A percentile compares a stretch with the other conserved stretches of the same genome.
phyloP scores from a whole-genome alignment of 2,888 invertebrate species.

The Zaprionus bogoriensis region DNA sequence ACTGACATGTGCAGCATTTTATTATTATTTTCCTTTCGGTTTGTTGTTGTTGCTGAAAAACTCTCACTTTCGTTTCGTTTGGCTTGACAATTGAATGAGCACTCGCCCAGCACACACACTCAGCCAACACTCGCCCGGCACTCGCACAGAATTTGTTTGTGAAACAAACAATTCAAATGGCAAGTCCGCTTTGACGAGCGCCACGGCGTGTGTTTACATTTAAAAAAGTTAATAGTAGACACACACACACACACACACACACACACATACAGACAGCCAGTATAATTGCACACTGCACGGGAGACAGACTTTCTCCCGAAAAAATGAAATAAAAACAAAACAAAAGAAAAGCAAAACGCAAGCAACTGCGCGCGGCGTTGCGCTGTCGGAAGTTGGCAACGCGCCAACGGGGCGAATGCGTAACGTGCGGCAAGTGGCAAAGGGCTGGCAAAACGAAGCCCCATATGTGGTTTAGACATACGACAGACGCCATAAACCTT shows the following conservation, averaged over 20 bases:
- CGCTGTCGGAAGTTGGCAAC: slow-evolving; percentile 66
- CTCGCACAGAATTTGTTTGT: slow-evolving; percentile 68
- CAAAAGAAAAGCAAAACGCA: slow-evolving; percentile 21
- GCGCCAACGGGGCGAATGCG: slow-evolving; percentile 63
- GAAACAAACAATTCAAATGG: slow-evolving; percentile 62
- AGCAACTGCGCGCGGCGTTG: slow-evolving; percentile 5
- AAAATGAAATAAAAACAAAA: slow-evolving; percentile 21
- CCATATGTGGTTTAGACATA: too few relatives aligned
- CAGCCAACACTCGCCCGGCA: slow-evolving; percentile 5
- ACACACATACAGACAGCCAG: slow-evolving; percentile 11
- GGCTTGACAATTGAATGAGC: slow-evolving; percentile 61
- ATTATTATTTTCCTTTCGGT: slow-evolving; percentile 20
- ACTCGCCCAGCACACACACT: slow-evolving; percentile 30
- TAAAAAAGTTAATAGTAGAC: slow-evolving; percentile 42
- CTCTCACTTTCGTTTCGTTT: slow-evolving; percentile 75
- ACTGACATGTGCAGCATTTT: slow-evolving; percentile 62
- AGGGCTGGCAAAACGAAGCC: slow-evolving; percentile 8
- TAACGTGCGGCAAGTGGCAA: slow-evolving; percentile 41
- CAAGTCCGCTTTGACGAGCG: slow-evolving; percentile 30
- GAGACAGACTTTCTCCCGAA: slow-evolving; percentile 66
- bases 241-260: slow-evolving; percentile 18
- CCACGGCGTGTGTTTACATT: slow-evolving; percentile 54
- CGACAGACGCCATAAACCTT: too few relatives aligned
- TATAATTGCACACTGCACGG: slow-evolving; percentile 55
- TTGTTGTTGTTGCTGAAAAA: slow-evolving; percentile 36